These are phyloP conservation scores for Podarcis cretensis DNA, from an alignment of 2,113 vertebrate genomes.

Conservation along the genomic window DNA sequence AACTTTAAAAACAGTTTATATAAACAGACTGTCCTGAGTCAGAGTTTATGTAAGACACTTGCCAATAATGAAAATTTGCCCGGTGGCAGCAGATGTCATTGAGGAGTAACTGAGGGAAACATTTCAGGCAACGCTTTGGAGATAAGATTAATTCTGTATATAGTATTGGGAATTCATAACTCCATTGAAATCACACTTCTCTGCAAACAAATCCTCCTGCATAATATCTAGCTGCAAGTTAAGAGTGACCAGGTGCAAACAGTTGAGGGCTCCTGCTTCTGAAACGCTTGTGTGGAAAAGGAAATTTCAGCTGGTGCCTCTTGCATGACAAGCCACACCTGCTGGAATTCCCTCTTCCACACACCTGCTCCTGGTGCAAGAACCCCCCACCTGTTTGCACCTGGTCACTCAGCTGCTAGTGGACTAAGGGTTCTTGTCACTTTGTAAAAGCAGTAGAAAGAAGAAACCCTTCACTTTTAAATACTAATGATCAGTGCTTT, in stretches of 20 bases:
- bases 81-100: rapidly evolving
- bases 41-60: neutral
- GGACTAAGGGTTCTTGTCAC: neutral
- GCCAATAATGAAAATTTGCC: neutral
- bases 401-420: no score
- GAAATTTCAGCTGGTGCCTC: neutral
- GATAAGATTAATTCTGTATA: neutral
- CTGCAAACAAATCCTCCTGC: neutral
- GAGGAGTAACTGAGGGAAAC: neutral
- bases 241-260: neutral
- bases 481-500: neutral
- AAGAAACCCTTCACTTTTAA: neutral
- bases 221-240: neutral
- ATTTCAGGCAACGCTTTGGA: neutral
- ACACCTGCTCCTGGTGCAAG: neutral
- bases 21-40: slow-evolving; percentile 22
- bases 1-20: slow-evolving; percentile 2
- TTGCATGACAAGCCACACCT: neutral
- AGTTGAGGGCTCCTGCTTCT: neutral
- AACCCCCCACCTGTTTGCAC: neutral
- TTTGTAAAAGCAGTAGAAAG: neutral
- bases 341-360: no score
- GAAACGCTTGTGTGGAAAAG: neutral
- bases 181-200: neutral
- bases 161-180: neutral